A percentile compares a stretch with the other conserved stretches of the same genome.
These are phyloP conservation scores for Glaucidium brasilianum DNA, from an alignment of 2,113 vertebrate species.

Conservation along the genomic window DNA sequence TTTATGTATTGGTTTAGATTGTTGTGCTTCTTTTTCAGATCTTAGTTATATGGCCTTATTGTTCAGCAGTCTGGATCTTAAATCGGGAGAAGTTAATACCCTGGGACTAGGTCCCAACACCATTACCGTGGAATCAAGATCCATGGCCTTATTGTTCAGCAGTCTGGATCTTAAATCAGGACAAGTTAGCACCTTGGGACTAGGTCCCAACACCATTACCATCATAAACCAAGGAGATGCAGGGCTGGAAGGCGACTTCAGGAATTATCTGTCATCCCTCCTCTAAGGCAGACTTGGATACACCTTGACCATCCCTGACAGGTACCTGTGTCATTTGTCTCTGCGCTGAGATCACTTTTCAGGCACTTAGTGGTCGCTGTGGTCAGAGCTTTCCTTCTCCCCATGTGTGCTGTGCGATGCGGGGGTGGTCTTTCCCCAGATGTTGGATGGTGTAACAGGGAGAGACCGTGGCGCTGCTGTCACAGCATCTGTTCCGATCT, in stretches of 20 bases:
- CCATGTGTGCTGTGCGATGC: background rate
- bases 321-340: background rate
- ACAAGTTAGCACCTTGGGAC: background rate
- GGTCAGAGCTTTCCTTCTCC: background rate
- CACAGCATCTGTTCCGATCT: accelerated
- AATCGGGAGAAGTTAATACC: background rate
- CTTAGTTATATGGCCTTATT: background rate
- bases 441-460: background rate
- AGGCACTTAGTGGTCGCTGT: background rate
- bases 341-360: background rate
- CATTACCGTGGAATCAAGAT: too few relatives aligned
- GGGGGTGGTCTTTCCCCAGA: background rate
- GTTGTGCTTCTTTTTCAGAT: background rate
- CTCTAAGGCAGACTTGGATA: background rate
- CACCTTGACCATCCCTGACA: background rate
- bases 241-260: background rate
- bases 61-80: background rate
- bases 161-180: background rate
- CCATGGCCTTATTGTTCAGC: background rate
- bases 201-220: background rate
- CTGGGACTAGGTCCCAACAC: background rate
- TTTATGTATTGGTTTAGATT: background rate
- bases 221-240: background rate
- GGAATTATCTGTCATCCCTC: background rate
- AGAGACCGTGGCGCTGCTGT: accelerated